Evolutionary conservation across 1,140 invertebrate species (phyloP), one percentile per base, ranked within the genome.

Genomic region (Plectrocnemia conspersa): DNA sequence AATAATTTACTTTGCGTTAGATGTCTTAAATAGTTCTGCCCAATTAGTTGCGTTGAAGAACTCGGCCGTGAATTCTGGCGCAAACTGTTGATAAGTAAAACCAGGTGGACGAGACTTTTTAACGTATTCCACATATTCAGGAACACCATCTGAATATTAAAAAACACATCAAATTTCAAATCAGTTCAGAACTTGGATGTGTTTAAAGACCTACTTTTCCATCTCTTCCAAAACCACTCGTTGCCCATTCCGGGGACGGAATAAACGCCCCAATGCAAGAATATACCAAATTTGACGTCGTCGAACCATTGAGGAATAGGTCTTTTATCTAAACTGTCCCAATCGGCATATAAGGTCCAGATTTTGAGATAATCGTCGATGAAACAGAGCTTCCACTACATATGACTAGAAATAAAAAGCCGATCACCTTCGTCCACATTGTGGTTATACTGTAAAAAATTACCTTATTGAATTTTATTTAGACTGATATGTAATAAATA

Each of bases 241-340:
- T 82, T 83, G 0, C 81, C 79, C 69, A 83, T 89, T 59, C 86
- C 84, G 1, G 92, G 93, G 0, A 96, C 93, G 0, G 89, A 86
- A 64, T 86, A 97, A 0, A 97, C 85, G 2, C 93, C 93, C 89
- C 92, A 97, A 64, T 97, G 93, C 32, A 95, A 75, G 65, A 96
- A 96, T 54, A 96, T 93, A n/a, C 93, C 93, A 59, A 97, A 77
- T 75, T 96, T 96, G 0, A 82, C 85, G 42, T 89, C 75, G 64
- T 94, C 92, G 64, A 88, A 97, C 93, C 93, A 97, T 7, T 62
- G 13, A 1, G 94, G 94, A 35, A 94, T 63, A 1, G 88, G 86
- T 40, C 94, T 75, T 7, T 72, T 77, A 65, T 97, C 93, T 54
- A 97, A 69, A 65, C 90, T 92, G 0, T 79, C 69, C 93, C 94